Evolutionary conservation across 2,888 invertebrate genomes (phyloP), one percentile per base, ranked within the genome.

Genomic region (Embidobia sp.): DNA sequence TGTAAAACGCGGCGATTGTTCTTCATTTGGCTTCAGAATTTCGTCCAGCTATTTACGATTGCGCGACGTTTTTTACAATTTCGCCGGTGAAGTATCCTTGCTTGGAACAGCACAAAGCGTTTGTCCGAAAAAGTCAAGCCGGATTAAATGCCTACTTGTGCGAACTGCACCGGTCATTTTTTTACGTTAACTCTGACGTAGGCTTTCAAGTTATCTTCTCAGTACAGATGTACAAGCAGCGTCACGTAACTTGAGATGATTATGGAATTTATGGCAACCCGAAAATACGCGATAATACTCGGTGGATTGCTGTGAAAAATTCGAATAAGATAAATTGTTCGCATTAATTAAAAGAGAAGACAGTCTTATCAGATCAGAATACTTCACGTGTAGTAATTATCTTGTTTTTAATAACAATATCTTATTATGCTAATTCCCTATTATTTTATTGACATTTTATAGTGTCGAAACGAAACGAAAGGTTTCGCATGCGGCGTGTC

Each of bases 401-500:
- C n/a, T n/a, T n/a, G n/a, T n/a, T n/a, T n/a, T n/a, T n/a, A n/a
- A n/a, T n/a, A n/a, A n/a, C n/a, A n/a, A n/a, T n/a, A n/a, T n/a
- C n/a, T n/a, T n/a, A n/a, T n/a, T n/a, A n/a, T n/a, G n/a, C n/a
- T n/a, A n/a, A n/a, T n/a, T n/a, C n/a, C n/a, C 40, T 40, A 61
- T 67, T 67, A 61, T 63, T 67, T 63, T 57, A 67, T 64, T 78
- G 74, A 74, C 66, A 78, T 78, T 78, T 75, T 55, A 63, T 51
- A 61, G 61, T 57, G 66, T 75, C 29, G 69, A 77, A 77, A 64
- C 42, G 22, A 64, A 35, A 64, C 67, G 78, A 75, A 72, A 78
- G 74, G 70, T 70, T 78, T 70, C 59, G 22, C 46, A 40, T 49
- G 40, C 10, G 33, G 59, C 46, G 51, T 16, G 13, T 26, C 49